Percentiles rank a stretch among this genome's conserved stretches.
Evolutionary conservation across 1,140 invertebrate species (phyloP).

Genomic region (Ridgeia piscesae): DNA sequence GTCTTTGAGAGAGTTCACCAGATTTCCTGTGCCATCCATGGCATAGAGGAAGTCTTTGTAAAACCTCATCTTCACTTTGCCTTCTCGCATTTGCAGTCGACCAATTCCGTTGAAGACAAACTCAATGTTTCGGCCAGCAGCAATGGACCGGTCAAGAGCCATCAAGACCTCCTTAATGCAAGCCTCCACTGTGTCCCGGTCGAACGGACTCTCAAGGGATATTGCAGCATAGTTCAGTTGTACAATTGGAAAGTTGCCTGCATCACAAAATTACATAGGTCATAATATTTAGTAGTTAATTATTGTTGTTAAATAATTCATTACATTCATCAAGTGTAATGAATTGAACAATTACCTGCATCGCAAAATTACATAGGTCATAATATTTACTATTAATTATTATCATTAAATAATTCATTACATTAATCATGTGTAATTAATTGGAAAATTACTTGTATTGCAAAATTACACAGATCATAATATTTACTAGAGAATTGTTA

Average conservation of each 20-base stretch:
- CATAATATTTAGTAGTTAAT: not conserved
- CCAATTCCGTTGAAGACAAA: slow-evolving; percentile 54
- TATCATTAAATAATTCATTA: no score
- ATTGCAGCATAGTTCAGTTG: slow-evolving; percentile 54
- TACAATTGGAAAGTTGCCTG: slow-evolving; percentile 53
- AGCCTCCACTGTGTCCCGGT: slow-evolving; percentile 53
- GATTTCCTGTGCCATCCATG: slow-evolving; percentile 53
- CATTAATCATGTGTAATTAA: slow-evolving; percentile 14
- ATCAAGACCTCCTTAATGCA: slow-evolving; percentile 54
- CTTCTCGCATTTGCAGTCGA: slow-evolving; percentile 49
- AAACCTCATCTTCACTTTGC: slow-evolving; percentile 57
- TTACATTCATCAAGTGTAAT: no score
- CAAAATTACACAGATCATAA: not conserved
- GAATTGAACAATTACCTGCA: slow-evolving; percentile 51
- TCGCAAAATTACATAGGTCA: not conserved
- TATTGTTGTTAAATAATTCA: not conserved
- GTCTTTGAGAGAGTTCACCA: slow-evolving; percentile 52
- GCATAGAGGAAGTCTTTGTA: slow-evolving; percentile 57
- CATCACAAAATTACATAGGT: slow-evolving; percentile 11
- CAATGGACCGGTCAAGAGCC: slow-evolving; percentile 46
- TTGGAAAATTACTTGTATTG: slow-evolving; percentile 49
- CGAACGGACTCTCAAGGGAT: slow-evolving; percentile 53
- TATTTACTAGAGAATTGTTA: no score
- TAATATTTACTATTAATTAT: not conserved
- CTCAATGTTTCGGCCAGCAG: slow-evolving; percentile 50